Evolutionary conservation across 1,140 invertebrate genomes (phyloP).

Genomic region (Agrilus planipennis): DNA sequence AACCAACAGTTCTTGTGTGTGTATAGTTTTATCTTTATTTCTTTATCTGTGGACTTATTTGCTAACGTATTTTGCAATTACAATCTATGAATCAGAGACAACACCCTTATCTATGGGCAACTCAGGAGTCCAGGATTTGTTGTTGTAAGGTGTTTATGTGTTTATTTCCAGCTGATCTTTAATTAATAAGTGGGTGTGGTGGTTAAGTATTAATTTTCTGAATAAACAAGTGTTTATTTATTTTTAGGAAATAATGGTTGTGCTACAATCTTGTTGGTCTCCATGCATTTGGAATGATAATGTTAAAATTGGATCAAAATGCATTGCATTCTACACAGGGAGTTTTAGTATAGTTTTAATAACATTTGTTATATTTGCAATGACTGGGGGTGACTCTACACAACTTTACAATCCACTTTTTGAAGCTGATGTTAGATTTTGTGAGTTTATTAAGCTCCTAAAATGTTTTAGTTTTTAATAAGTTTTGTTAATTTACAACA

Average conservation of each 20-base stretch:
- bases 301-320: slow-evolving; percentile 60
- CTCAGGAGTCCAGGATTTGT: too few relatives aligned
- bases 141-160: too few relatives aligned
- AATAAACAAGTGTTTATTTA: too few relatives aligned
- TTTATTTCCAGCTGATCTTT: too few relatives aligned
- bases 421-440: slow-evolving; percentile 67
- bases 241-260: slow-evolving; percentile 48
- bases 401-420: slow-evolving; percentile 79
- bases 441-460: slow-evolving; percentile 41
- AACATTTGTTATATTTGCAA: slow-evolving; percentile 60
- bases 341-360: slow-evolving; percentile 61
- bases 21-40: too few relatives aligned
- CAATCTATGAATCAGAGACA: too few relatives aligned
- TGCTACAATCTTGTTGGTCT: slow-evolving; percentile 71
- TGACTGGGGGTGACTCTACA: slow-evolving; percentile 71
- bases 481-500: slow-evolving; percentile 34
- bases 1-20: too few relatives aligned
- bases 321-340: slow-evolving; percentile 64
- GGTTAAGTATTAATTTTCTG: too few relatives aligned
- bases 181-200: too few relatives aligned
- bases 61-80: too few relatives aligned
- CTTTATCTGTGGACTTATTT: too few relatives aligned
- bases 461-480: slow-evolving; percentile 8
- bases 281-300: slow-evolving; percentile 74
- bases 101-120: too few relatives aligned